These are phyloP conservation scores for Sciurus niger DNA, from an alignment of 2,113 vertebrate species.

Conservation along the genomic window DNA sequence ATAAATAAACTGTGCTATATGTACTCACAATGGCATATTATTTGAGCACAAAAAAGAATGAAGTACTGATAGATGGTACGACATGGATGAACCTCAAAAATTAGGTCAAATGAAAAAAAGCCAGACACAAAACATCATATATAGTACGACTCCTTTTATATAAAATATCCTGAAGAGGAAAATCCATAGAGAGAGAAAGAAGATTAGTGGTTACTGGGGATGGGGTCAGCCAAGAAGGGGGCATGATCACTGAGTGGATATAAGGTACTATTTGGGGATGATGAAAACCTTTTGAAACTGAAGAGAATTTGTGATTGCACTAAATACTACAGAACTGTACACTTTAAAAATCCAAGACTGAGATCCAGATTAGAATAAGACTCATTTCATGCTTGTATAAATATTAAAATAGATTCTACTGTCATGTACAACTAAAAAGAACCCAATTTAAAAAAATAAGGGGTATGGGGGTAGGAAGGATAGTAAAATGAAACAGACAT, in stretches of 20 bases:
- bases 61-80: not conserved
- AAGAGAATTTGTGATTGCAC: not conserved
- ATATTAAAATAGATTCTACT: too few species aligned
- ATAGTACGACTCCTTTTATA: not conserved
- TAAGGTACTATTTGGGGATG: not conserved
- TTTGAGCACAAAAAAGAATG: not conserved
- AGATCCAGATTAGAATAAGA: too few species aligned
- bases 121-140: not conserved
- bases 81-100: slow-evolving; percentile 35
- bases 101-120: not conserved
- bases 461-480: too few species aligned
- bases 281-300: slow-evolving; percentile 33
- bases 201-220: not conserved
- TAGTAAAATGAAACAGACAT: too few species aligned
- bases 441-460: too few species aligned
- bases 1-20: not conserved
- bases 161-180: not conserved
- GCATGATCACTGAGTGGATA: not conserved
- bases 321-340: not conserved
- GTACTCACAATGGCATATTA: not conserved
- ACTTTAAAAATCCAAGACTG: not conserved
- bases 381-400: too few species aligned
- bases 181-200: not conserved
- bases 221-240: not conserved
- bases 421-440: too few species aligned